Percentiles rank a stretch among this genome's conserved stretches.
These are phyloP conservation scores for Lithobius niger DNA, from an alignment of 1,140 invertebrate genomes.

Conservation along the genomic window DNA sequence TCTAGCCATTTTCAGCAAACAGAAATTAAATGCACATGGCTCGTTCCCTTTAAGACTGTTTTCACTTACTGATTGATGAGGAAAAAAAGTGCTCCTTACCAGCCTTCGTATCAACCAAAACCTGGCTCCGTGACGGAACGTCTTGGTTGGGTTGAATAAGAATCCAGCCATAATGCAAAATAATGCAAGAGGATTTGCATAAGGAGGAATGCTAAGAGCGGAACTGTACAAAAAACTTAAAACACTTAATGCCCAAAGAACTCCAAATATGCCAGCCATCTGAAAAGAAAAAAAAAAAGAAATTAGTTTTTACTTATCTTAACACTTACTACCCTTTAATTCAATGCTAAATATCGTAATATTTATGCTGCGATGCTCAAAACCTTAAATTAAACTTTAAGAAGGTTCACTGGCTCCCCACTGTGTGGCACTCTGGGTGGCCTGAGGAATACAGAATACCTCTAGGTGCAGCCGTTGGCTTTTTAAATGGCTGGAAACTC, in stretches of 20 bases:
- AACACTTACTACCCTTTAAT: constrained; percentile 69
- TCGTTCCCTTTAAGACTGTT: no score
- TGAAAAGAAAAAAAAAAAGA: constrained; percentile 22
- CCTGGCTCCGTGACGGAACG: constrained; percentile 79
- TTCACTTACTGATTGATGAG: not conserved
- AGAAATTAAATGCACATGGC: no score
- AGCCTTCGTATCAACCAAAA: constrained; percentile 45
- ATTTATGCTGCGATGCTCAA: no score
- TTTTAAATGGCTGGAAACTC: no score
- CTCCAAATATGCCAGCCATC: constrained; percentile 83
- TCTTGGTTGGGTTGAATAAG: constrained; percentile 80
- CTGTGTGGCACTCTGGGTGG: no score
- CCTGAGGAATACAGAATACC: no score
- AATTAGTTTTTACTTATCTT: no score
- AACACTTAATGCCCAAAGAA: constrained; percentile 80
- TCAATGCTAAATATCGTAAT: no score
- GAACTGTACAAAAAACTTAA: constrained; percentile 60
- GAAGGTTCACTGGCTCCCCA: no score
- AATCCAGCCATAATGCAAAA: constrained; percentile 76
- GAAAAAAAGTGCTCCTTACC: constrained; percentile 28
- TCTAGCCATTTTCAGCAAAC: no score
- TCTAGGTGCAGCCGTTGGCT: no score
- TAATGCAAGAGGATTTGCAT: constrained; percentile 74
- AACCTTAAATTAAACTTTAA: no score
- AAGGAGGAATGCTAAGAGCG: constrained; percentile 76